Base-by-base conservation (phyloP, 2,888 invertebrate species). In the Smittia aterrima region DNA sequence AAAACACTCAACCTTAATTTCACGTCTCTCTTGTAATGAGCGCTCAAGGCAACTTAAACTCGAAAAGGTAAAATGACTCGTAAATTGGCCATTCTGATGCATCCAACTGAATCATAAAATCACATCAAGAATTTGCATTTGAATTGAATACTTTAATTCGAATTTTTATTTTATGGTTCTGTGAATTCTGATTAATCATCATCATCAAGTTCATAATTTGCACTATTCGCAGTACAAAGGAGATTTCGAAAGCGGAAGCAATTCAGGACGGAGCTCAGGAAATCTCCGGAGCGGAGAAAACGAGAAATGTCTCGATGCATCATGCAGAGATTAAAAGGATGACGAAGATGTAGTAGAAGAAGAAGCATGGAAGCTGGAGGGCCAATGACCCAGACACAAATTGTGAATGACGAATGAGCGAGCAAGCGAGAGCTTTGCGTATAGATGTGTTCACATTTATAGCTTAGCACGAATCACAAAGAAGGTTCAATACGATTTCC, bases 401-500 rank as follows among this genome's bases (percentile, higher is more conserved):
- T 7, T 38, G 38, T 38, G 4, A 38, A 38, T 38, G n/a, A 38
- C 38, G 9, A 38, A 38, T 9, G 38, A 47, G 3, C 11, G 16
- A 47, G 16, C 11, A 16, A 47, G 47, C 47, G 47, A 47, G 47
- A 47, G 11, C n/a, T n/a, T n/a, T n/a, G n/a, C n/a, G n/a, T n/a
- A 16, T 7, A 47, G n/a, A 7, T 9, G 9, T 38, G 38, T 9
- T 7, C 38, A 38, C 9, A 38, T 38, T 38, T 18, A 62, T 53
- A 58, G 58, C 22, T 22, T 16, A n/a, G n/a, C n/a, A n/a, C n/a
- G 58, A 22, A 6, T 32, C 27, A 66, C 66, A 66, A 66, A 66
- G 66, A 66, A 66, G 66, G 66, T 66, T 66, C 66, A 66, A 66
- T 32, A 66, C 32, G 66, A 32, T 62, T 66, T 27, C 32, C 66